Percentiles rank a stretch among this genome's conserved stretches.
Conservation (phyloP, 2,113 vertebrate genomes). For the Xerus inauris region DNA sequence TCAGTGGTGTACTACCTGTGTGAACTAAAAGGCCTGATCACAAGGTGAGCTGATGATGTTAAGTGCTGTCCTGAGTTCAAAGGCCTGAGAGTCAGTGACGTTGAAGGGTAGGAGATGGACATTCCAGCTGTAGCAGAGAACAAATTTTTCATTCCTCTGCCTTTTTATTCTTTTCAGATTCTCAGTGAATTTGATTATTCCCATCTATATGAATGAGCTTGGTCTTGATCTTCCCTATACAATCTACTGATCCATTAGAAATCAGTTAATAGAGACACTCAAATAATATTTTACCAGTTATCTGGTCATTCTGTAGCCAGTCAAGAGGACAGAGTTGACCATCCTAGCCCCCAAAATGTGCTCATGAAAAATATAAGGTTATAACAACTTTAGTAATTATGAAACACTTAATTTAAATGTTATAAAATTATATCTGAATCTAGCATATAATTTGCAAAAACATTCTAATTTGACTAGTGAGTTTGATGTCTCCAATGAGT, state of each 20-base stretch:
- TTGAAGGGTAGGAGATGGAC: not conserved
- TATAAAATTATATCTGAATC: not conserved
- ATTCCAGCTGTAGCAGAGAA: not conserved
- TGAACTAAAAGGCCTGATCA: not conserved
- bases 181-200: not conserved
- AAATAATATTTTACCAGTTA: not conserved
- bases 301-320: not conserved
- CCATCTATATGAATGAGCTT: not conserved
- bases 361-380: slow-evolving; percentile 24
- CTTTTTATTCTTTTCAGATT: not conserved
- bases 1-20: not conserved
- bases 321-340: not conserved
- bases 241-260: not conserved
- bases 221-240: not conserved
- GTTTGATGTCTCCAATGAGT: not conserved
- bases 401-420: slow-evolving; percentile 25
- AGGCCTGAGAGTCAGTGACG: not conserved
- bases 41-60: not conserved
- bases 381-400: slow-evolving; percentile 40
- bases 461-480: not conserved
- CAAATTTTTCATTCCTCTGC: not conserved
- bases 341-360: slow-evolving; percentile 30
- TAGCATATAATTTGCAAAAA: not conserved
- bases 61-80: too few relatives aligned
- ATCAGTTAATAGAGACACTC: not conserved